These are phyloP conservation scores for Aromia moschata DNA, from an alignment of 2,888 invertebrate species.

Conservation along the genomic window DNA sequence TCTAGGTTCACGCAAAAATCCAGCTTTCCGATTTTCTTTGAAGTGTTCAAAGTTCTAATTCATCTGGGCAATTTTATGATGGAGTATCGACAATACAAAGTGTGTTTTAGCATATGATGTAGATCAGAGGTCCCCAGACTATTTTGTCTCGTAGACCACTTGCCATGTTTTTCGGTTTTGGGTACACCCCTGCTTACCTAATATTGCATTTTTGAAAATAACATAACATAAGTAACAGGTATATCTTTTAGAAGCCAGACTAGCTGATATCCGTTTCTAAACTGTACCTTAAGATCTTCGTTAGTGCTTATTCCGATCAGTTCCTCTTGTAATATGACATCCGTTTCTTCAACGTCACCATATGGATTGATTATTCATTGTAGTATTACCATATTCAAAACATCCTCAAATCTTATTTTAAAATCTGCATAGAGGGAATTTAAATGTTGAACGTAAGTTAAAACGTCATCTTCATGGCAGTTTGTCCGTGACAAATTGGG, in stretches of 20 bases:
- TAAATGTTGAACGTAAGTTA: slow-evolving; percentile 47
- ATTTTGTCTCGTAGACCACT: no score
- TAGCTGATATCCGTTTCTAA: not conserved
- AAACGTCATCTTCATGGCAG: slow-evolving; percentile 22
- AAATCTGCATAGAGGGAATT: slow-evolving; percentile 46
- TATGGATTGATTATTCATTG: slow-evolving; percentile 25
- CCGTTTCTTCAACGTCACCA: slow-evolving; percentile 20
- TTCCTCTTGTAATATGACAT: slow-evolving; percentile 20
- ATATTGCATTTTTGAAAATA: no score
- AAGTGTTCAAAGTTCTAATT: no score
- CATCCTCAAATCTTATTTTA: slow-evolving; percentile 46
- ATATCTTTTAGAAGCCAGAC: not conserved
- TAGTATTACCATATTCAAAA: slow-evolving; percentile 38
- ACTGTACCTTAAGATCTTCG: not conserved
- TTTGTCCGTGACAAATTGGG: slow-evolving; percentile 16
- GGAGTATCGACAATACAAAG: no score
- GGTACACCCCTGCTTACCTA: no score
- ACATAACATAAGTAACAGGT: not conserved
- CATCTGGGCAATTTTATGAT: no score
- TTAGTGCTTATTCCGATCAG: not conserved
- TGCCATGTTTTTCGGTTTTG: no score
- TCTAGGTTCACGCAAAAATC: no score
- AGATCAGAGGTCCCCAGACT: no score
- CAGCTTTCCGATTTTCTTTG: no score
- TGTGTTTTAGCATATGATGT: no score